A percentile compares a stretch with the other conserved stretches of the same genome.
phyloP scores from a whole-genome alignment of 2,888 invertebrate species.

The Lacanobia wlatinum region DNA sequence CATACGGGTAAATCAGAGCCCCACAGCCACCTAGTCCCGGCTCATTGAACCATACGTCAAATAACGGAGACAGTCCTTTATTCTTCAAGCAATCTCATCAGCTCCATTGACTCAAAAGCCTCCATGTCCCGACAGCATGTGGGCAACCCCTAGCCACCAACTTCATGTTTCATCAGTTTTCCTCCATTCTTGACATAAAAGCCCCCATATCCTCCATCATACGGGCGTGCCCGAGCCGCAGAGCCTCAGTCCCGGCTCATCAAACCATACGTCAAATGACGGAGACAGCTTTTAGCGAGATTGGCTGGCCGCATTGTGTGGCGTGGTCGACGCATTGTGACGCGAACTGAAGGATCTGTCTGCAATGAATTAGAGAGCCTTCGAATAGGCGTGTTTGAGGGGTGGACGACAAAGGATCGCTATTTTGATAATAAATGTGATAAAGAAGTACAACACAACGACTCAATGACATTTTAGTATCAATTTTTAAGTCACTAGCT shows the following conservation, averaged over 20 bases:
- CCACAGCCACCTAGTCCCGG: constrained; percentile 8
- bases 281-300: constrained; percentile 63
- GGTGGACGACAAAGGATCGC: neutral
- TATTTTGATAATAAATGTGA: neutral
- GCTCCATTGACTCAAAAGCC: no score
- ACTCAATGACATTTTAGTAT: no score
- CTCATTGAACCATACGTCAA: constrained; percentile 31
- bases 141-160: no score
- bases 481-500: no score
- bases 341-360: constrained; percentile 17
- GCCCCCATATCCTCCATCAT: neutral
- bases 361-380: constrained; percentile 12
- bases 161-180: constrained; percentile 9
- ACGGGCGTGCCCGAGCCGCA: neutral
- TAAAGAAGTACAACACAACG: neutral
- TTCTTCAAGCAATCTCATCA: no score
- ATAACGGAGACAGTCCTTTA: constrained; percentile 29
- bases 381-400: constrained; percentile 4
- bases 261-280: constrained; percentile 34
- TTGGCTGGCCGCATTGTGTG: constrained; percentile 59
- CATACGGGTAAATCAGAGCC: constrained; percentile 6
- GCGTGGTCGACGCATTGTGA: constrained; percentile 32
- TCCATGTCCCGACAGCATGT: no score
- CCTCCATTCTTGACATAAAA: neutral
- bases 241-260: constrained; percentile 18